These are phyloP conservation scores for Hedya salicella DNA, from an alignment of 2,888 invertebrate genomes.

Conservation along the genomic window DNA sequence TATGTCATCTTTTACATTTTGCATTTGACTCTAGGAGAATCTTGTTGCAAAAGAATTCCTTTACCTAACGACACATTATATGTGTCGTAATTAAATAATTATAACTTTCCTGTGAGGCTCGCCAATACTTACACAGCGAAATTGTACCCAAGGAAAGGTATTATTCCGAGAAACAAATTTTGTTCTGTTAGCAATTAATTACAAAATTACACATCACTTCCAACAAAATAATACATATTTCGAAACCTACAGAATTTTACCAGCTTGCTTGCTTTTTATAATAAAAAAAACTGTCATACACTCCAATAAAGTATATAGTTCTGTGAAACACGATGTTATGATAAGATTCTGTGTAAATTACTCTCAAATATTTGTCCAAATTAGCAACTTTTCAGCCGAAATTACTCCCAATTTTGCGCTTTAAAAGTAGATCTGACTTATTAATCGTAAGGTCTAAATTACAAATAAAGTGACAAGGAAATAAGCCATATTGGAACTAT, in stretches of 20 bases:
- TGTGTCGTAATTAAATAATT: neutral
- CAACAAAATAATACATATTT: constrained; percentile 16
- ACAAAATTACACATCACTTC: constrained; percentile 35
- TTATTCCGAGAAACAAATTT: constrained; percentile 39
- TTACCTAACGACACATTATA: neutral
- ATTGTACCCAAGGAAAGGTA: neutral
- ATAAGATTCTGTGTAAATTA: neutral
- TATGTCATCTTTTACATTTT: neutral
- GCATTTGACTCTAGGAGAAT: neutral
- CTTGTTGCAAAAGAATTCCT: neutral
- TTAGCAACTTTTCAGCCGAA: constrained; percentile 19
- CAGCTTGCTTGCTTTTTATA: no score
- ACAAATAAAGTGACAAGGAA: neutral
- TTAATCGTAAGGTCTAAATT: neutral
- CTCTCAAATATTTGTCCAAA: constrained; percentile 5
- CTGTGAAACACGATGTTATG: neutral
- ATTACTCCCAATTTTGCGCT: neutral
- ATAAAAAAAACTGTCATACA: neutral
- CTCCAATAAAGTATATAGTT: neutral
- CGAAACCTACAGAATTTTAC: neutral
- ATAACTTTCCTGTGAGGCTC: constrained; percentile 20
- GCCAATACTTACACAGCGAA: constrained; percentile 28
- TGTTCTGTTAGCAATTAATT: constrained; percentile 36
- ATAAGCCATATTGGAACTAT: neutral
- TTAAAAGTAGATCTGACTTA: neutral